Evolutionary conservation across 1,140 invertebrate species (phyloP), one percentile per base, ranked within the genome.

Genomic region (Brachionus koreanus): DNA sequence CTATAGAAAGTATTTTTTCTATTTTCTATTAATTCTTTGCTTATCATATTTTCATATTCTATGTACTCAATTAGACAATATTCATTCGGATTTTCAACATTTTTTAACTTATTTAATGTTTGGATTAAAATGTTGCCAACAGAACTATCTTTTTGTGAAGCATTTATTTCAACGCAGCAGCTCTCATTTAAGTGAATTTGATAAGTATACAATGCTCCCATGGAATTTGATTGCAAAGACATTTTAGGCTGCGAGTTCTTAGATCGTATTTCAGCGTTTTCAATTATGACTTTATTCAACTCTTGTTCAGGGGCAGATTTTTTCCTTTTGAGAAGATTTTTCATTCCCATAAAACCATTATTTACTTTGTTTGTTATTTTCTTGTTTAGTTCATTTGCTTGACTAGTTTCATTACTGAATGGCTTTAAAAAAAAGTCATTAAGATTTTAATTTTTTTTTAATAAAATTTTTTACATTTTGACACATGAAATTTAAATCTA

Each of bases 251-350:
- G 65, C 10, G 65, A 69, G 16, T 69, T 69, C 13, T 12, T 37
- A 35, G 16, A 39, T 69, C 65, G 33, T 6, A 43, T 19, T 19
- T 69, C 65, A 6, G 16, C 65, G 10, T 42, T 39, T 69, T 69
- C 65, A 19, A 37, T n/a, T 16, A 61, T 79, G 0, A n/a, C 12
- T 61, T 39, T 61, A 12, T 33, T 25, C 5, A 43, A 7, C 19
- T 37, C 49, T 35, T 79, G 46, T 65, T 79, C 76, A 25, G 69
- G 69, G 16, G 69, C 69, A 13, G 76, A 79, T 79, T 79, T 79
- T 61, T 65, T 57, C 2, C 76, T 49, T 35, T 79, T 79, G 3
- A 79, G 29, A 42, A 74, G 43, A 16, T 10, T 23, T 46, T 74
- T 74, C 12, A 72, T 39, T 39, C 67, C 67, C 6, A 79, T 61